Percentiles rank a stretch among this genome's conserved stretches.
Evolutionary conservation across 2,113 vertebrate genomes (phyloP).

Genomic region (Spizaetus ornatus): DNA sequence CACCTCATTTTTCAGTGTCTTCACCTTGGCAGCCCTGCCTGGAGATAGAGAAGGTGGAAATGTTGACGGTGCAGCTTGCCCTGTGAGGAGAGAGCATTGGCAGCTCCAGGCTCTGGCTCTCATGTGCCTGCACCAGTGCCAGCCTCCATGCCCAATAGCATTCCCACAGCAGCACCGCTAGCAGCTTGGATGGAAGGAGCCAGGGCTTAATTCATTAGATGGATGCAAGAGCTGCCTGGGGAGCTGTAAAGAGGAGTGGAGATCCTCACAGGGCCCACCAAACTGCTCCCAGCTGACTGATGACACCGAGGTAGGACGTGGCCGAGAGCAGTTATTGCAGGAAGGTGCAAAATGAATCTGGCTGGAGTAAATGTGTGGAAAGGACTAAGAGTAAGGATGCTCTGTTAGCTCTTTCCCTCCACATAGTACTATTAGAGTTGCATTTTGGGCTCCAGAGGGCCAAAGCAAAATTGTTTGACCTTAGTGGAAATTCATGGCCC

Average conservation of each 20-base stretch:
- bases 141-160: fast-evolving
- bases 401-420: neutral
- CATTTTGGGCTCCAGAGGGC: neutral
- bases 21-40: neutral
- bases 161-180: fast-evolving
- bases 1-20: neutral
- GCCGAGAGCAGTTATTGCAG: neutral
- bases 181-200: neutral
- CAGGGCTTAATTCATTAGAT: neutral
- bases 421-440: fast-evolving
- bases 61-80: fast-evolving
- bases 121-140: fast-evolving
- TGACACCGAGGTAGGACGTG: fast-evolving
- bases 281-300: neutral
- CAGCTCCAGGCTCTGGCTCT: neutral
- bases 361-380: neutral
- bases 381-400: neutral
- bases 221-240: neutral
- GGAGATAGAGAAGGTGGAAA: neutral
- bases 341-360: neutral
- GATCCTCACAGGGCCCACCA: neutral
- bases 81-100: neutral
- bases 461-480: neutral
- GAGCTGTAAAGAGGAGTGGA: neutral
- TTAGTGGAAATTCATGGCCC: neutral